Conservation (phyloP, 2,888 invertebrate genomes). For the Nesidiocoris tenuis region DNA sequence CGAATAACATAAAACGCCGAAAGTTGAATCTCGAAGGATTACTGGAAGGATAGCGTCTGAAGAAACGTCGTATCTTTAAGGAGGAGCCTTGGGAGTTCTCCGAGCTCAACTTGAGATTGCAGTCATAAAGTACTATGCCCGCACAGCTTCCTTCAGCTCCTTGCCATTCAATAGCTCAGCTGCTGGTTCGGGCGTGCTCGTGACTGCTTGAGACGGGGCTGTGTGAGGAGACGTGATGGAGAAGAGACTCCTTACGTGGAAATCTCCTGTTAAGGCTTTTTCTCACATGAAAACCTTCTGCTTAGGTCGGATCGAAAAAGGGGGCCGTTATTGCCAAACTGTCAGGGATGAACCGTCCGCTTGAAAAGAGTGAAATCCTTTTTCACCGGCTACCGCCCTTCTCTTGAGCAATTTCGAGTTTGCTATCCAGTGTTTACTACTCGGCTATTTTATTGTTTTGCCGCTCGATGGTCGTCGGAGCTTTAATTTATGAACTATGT, state of each 20-base stretch:
- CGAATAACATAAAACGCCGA: neutral
- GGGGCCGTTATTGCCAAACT: neutral
- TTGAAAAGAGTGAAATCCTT: neutral
- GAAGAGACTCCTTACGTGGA: neutral
- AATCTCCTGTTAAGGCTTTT: neutral
- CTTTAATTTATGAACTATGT: too few relatives aligned
- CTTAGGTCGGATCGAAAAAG: neutral
- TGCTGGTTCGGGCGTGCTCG: neutral
- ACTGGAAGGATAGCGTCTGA: neutral
- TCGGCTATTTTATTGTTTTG: too few relatives aligned
- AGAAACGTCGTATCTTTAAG: neutral
- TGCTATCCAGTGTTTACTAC: neutral
- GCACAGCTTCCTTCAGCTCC: neutral
- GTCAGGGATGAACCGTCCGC: neutral
- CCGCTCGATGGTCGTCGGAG: too few relatives aligned
- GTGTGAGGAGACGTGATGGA: neutral
- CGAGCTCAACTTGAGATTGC: constrained; percentile 2
- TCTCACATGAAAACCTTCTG: neutral
- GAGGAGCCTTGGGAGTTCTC: neutral
- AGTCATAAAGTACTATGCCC: constrained; percentile 26
- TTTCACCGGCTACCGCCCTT: neutral
- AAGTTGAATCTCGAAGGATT: neutral
- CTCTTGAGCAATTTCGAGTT: neutral
- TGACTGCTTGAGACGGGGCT: neutral
- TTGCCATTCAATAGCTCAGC: neutral